Percentiles rank a stretch among this genome's conserved stretches.
phyloP scores from a whole-genome alignment of 2,888 invertebrate genomes.

The Ectropis crepuscularia region DNA sequence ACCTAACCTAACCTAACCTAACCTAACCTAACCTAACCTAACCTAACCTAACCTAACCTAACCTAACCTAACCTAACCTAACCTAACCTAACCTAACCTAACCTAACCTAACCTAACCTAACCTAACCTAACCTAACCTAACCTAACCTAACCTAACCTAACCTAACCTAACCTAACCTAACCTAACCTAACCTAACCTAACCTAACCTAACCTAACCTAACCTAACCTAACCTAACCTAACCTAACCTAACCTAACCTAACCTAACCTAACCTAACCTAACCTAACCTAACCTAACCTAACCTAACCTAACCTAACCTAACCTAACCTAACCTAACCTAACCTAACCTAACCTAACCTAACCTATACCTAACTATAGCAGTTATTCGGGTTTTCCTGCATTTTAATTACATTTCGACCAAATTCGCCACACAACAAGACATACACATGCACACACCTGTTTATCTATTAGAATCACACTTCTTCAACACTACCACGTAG shows the following conservation, averaged over 20 bases:
- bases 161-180: constrained; percentile 23
- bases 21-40: constrained; percentile 23
- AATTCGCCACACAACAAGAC: too few species aligned
- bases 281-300: constrained; percentile 29
- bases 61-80: constrained; percentile 35
- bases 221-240: constrained; percentile 31
- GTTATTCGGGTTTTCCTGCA: too few species aligned
- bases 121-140: constrained; percentile 34
- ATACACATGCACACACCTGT: too few species aligned
- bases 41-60: constrained; percentile 14
- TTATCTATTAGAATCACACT: too few species aligned
- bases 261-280: constrained; percentile 31
- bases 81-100: constrained; percentile 36
- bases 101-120: constrained; percentile 31
- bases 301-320: constrained; percentile 31
- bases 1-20: constrained; percentile 30
- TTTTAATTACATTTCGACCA: too few species aligned
- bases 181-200: constrained; percentile 22
- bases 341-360: constrained; percentile 31
- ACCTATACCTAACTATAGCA: constrained; percentile 15
- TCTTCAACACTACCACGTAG: background rate
- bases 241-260: constrained; percentile 30
- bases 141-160: constrained; percentile 37
- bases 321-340: constrained; percentile 30
- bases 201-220: constrained; percentile 23